Evolutionary conservation across 2,888 invertebrate species (phyloP).

Genomic region (Rhagonycha lutea): DNA sequence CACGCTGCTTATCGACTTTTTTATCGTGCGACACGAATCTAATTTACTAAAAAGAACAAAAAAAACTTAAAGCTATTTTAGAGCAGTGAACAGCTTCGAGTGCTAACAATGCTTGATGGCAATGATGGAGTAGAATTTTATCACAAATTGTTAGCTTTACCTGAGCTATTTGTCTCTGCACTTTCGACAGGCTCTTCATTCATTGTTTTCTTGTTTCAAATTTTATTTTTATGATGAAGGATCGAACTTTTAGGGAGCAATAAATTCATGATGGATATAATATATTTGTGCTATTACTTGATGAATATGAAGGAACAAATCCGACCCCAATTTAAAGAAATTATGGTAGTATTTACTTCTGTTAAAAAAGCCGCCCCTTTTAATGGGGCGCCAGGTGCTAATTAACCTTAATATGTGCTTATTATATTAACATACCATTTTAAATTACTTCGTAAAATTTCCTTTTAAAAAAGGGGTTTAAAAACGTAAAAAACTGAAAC

Average conservation of each 20-base stretch:
- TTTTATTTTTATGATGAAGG: background rate
- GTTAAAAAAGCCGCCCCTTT: no score
- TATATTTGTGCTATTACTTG: no score
- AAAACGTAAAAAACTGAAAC: no score
- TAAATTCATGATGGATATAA: no score
- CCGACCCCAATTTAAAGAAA: no score
- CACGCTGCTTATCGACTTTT: background rate
- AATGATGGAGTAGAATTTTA: background rate
- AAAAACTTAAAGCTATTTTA: background rate
- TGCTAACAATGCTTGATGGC: background rate
- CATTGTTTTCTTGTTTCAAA: background rate
- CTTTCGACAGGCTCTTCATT: background rate
- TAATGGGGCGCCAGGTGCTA: no score
- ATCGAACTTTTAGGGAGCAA: background rate
- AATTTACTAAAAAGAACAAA: background rate
- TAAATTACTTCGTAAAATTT: no score
- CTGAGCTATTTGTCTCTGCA: background rate
- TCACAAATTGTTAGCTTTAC: background rate
- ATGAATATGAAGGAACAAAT: no score
- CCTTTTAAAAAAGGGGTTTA: no score
- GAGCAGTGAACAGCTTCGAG: background rate
- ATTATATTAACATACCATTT: no score
- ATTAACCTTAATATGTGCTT: no score
- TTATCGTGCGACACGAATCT: background rate
- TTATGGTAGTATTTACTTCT: no score